Conservation (phyloP, 1,140 invertebrate species). For the Drosophila suzukii region DNA sequence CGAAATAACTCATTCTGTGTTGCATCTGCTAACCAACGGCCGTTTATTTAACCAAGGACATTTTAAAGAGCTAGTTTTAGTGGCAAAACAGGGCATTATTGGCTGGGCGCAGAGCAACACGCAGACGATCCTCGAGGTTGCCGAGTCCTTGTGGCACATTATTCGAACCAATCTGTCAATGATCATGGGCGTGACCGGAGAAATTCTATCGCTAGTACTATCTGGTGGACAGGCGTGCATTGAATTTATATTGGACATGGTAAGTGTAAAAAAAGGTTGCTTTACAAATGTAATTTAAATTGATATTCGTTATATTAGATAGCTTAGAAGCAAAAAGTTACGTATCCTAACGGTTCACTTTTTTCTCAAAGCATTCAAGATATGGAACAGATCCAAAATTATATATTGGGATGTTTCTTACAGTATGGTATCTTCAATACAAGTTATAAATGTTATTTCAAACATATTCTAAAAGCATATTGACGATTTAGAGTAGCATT, state of each 20-base stretch:
- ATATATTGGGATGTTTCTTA: too few relatives aligned
- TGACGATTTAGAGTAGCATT: too few relatives aligned
- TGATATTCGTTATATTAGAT: too few relatives aligned
- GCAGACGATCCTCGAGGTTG: slow-evolving; percentile 94
- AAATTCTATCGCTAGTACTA: slow-evolving; percentile 94
- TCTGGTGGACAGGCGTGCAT: slow-evolving; percentile 97
- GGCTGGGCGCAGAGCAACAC: slow-evolving; percentile 96
- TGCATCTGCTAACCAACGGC: slow-evolving; percentile 75
- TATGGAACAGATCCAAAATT: too few relatives aligned
- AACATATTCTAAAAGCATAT: too few relatives aligned
- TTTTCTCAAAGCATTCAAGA: too few relatives aligned
- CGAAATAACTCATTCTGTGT: slow-evolving; percentile 81
- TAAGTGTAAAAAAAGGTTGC: slow-evolving; percentile 84
- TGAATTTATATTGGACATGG: slow-evolving; percentile 96
- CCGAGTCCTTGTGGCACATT: slow-evolving; percentile 97
- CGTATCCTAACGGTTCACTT: too few relatives aligned
- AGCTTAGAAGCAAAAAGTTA: too few relatives aligned
- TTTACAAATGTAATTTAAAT: too few relatives aligned
- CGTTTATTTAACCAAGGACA: slow-evolving; percentile 84
- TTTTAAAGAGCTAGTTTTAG: slow-evolving; percentile 85
- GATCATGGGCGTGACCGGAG: slow-evolving; percentile 93
- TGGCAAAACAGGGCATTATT: slow-evolving; percentile 87
- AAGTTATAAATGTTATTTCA: too few relatives aligned
- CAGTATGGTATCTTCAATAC: too few relatives aligned
- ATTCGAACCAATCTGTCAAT: slow-evolving; percentile 96